Percentiles rank a stretch among this genome's conserved stretches.
phyloP scores from a whole-genome alignment of 2,888 invertebrate genomes.

The Gerosis bhagava region DNA sequence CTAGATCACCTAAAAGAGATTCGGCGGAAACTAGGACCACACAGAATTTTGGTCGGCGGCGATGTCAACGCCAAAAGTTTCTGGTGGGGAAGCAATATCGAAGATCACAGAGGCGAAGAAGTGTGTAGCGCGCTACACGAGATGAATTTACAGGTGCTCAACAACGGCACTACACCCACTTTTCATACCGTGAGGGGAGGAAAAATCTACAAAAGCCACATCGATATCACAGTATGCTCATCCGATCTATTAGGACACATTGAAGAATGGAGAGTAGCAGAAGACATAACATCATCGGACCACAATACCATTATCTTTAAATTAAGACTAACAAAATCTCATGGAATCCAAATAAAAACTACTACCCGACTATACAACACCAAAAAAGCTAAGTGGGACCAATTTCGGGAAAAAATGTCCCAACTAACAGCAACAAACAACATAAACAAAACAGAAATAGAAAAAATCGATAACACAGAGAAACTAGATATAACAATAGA shows the following conservation, averaged over 20 bases:
- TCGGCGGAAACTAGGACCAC: background rate
- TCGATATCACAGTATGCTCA: constrained; percentile 28
- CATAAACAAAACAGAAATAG: background rate
- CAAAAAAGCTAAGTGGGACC: background rate
- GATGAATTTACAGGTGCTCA: constrained; percentile 23
- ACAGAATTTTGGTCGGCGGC: background rate
- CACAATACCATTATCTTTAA: constrained; percentile 25
- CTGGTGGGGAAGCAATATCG: background rate
- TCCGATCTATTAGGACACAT: constrained; percentile 3
- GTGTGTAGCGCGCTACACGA: background rate
- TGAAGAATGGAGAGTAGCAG: constrained; percentile 23
- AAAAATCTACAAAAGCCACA: constrained; percentile 6
- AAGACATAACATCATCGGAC: constrained; percentile 24
- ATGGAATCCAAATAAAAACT: background rate
- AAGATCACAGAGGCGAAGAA: constrained; percentile 1
- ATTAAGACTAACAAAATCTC: background rate
- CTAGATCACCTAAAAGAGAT: background rate
- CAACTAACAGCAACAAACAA: background rate
- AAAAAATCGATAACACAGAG: background rate
- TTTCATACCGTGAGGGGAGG: constrained; percentile 25
- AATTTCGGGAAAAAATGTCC: too few species aligned
- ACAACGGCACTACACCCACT: constrained; percentile 28
- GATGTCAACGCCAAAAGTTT: background rate
- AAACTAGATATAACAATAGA: background rate
- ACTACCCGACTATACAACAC: background rate